These are phyloP conservation scores for Sebastes dallii DNA, from an alignment of 2,797 vertebrate genomes.

Conservation along the genomic window DNA sequence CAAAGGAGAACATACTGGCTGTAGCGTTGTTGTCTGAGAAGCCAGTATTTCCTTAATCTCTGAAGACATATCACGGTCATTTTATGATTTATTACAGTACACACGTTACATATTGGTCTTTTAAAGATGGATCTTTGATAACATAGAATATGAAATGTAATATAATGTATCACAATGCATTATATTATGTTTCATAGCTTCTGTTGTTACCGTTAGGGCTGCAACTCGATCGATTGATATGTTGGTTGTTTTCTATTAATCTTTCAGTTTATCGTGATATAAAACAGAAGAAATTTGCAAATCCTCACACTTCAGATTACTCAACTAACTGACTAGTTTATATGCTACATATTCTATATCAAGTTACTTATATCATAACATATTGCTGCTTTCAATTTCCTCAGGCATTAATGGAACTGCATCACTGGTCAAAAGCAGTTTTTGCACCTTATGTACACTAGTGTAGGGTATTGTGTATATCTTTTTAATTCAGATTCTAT, in stretches of 20 bases:
- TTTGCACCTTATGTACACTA: neutral
- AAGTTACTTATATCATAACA: neutral
- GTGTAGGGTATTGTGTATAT: neutral
- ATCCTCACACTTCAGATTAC: neutral
- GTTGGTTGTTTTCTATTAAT: neutral
- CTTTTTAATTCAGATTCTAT: constrained; percentile 16
- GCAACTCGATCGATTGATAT: neutral
- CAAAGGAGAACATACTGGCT: neutral
- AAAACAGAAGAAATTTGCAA: neutral
- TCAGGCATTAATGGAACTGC: neutral
- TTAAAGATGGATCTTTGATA: neutral
- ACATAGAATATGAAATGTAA: neutral
- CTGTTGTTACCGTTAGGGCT: neutral
- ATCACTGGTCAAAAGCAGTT: neutral
- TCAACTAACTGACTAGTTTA: neutral
- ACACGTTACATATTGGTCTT: no score
- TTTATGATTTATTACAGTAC: no score
- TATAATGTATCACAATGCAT: neutral
- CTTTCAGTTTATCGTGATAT: neutral
- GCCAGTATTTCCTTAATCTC: no score
- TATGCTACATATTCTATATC: neutral
- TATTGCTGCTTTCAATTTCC: neutral
- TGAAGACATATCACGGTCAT: no score
- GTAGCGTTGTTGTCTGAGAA: no score
- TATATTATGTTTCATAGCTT: neutral